Evolutionary conservation across 1,140 invertebrate genomes (phyloP).

Genomic region (Aleiodes sp.): DNA sequence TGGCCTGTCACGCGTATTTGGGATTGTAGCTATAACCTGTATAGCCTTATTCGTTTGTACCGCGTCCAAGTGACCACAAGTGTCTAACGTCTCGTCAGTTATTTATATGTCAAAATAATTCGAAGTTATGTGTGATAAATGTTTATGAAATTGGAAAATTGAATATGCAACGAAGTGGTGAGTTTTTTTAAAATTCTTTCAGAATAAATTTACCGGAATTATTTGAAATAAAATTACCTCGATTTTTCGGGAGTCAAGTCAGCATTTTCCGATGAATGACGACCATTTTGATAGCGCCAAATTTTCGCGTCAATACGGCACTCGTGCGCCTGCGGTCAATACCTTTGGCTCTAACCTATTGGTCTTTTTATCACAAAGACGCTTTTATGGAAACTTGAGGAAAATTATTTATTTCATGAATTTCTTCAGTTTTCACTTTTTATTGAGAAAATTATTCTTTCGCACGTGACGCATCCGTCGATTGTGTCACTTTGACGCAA

Average conservation of each 20-base stretch:
- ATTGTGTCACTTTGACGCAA: too few relatives aligned
- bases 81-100: too few relatives aligned
- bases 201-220: background rate
- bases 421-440: background rate
- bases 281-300: conserved; percentile 54
- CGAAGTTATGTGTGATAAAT: conserved; percentile 29
- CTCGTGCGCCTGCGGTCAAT: conserved; percentile 27
- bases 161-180: conserved; percentile 55
- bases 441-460: too few relatives aligned
- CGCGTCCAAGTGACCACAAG: too few relatives aligned
- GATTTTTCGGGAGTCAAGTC: too few relatives aligned
- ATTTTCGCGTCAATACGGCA: conserved; percentile 51
- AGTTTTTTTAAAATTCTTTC: conserved; percentile 29
- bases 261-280: conserved; percentile 28
- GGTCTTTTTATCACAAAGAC: background rate
- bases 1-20: conserved; percentile 26
- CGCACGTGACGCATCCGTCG: too few relatives aligned
- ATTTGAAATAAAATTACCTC: too few relatives aligned
- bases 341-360: conserved; percentile 18
- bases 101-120: background rate
- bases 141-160: conserved; percentile 18
- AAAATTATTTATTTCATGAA: background rate
- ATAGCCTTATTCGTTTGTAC: too few relatives aligned
- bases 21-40: too few relatives aligned
- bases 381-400: background rate